phyloP scores from a whole-genome alignment of 2,888 invertebrate genomes.

The Heteromurus nitidus region DNA sequence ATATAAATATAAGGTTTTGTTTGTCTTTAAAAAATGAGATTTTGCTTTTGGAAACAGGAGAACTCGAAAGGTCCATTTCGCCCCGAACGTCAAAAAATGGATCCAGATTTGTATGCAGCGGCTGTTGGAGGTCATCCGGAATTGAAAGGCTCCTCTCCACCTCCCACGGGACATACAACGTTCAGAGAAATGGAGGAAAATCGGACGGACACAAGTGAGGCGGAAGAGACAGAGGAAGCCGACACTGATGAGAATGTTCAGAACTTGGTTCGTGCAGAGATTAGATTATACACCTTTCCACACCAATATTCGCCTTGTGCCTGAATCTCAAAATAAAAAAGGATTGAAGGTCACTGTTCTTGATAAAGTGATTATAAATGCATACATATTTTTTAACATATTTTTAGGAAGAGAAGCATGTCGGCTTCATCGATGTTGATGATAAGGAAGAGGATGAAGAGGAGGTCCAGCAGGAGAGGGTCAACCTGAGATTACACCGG shows the following conservation, averaged over 20 bases:
- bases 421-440: constrained; percentile 80
- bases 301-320: too few species aligned
- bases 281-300: too few species aligned
- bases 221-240: constrained; percentile 79
- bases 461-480: constrained; percentile 71
- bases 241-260: constrained; percentile 80
- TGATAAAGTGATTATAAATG: neutral
- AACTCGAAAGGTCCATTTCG: constrained; percentile 73
- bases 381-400: neutral
- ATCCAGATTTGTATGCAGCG: constrained; percentile 36
- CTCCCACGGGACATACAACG: constrained; percentile 39
- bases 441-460: constrained; percentile 75
- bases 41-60: constrained; percentile 66
- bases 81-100: constrained; percentile 70
- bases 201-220: constrained; percentile 64
- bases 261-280: constrained; percentile 78
- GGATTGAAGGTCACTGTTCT: neutral
- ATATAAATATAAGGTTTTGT: too few species aligned
- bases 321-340: too few species aligned
- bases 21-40: neutral
- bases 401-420: constrained; percentile 79
- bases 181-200: constrained; percentile 69
- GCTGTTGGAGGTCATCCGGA: constrained; percentile 40
- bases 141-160: constrained; percentile 42
- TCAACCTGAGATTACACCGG: constrained; percentile 81